These are phyloP conservation scores for Carlito syrichta DNA, from an alignment of 2,113 vertebrate genomes.

Conservation along the genomic window DNA sequence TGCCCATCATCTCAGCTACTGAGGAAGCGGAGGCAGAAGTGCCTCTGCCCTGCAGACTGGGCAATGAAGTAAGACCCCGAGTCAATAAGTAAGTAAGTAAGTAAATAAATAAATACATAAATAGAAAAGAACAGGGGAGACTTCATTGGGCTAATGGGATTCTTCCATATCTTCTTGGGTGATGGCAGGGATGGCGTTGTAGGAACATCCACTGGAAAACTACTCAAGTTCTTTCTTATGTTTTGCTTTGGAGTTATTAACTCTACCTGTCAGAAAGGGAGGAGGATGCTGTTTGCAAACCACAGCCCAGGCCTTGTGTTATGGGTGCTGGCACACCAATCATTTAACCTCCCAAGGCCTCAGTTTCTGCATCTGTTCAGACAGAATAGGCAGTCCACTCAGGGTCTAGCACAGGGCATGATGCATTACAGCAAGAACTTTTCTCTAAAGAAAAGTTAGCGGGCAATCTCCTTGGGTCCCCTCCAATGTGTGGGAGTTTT, in stretches of 20 bases:
- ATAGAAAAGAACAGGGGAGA: background rate
- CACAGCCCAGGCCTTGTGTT: too few relatives aligned
- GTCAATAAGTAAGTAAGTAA: too few relatives aligned
- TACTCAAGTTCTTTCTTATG: background rate
- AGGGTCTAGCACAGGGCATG: background rate
- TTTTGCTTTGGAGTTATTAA: background rate
- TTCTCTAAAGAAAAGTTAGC: background rate
- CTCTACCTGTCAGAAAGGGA: background rate
- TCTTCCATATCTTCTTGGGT: background rate
- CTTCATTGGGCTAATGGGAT: background rate
- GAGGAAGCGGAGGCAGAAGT: too few relatives aligned
- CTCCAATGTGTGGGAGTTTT: too few relatives aligned
- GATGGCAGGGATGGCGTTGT: background rate
- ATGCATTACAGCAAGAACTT: background rate
- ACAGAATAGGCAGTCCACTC: background rate
- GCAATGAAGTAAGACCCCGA: too few relatives aligned
- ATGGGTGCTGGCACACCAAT: too few relatives aligned
- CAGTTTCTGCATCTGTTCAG: background rate
- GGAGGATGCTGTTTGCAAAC: background rate
- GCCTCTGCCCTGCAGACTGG: too few relatives aligned
- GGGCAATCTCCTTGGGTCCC: too few relatives aligned
- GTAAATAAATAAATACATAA: too few relatives aligned
- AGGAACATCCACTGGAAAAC: background rate
- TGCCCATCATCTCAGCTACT: too few relatives aligned
- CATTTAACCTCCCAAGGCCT: background rate